Evolutionary conservation across 2,888 invertebrate species (phyloP).

Genomic region (Linnaemya vulpina): DNA sequence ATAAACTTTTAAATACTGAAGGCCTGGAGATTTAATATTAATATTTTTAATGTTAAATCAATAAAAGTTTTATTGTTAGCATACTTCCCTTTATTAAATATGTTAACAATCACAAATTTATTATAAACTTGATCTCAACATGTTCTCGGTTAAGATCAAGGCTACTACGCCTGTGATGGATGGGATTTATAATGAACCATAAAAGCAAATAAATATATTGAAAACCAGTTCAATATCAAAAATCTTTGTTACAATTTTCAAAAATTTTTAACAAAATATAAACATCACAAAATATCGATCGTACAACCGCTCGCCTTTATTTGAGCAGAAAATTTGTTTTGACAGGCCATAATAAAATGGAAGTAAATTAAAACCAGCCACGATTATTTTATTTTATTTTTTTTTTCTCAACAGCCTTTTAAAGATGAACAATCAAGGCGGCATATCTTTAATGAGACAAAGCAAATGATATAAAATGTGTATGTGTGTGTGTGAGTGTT

Average conservation of each 20-base stretch:
- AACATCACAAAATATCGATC: not conserved
- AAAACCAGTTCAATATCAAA: slow-evolving; percentile 25
- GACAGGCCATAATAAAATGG: slow-evolving; percentile 31
- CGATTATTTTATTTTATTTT: not conserved
- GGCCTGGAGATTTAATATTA: no score
- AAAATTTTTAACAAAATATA: not conserved
- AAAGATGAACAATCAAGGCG: slow-evolving; percentile 23
- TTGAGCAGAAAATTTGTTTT: slow-evolving; percentile 55
- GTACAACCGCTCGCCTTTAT: not conserved
- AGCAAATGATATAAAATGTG: slow-evolving; percentile 11
- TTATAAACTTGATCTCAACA: slow-evolving; percentile 47
- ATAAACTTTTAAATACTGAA: no score
- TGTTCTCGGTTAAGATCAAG: slow-evolving; percentile 63
- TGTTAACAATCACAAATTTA: slow-evolving; percentile 13
- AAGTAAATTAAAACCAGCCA: slow-evolving; percentile 11
- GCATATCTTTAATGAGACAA: slow-evolving; percentile 17
- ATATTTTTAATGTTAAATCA: no score
- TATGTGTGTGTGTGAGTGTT: not conserved
- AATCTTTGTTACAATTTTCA: slow-evolving; percentile 3
- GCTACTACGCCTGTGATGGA: slow-evolving; percentile 48
- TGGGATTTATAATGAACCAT: slow-evolving; percentile 27
- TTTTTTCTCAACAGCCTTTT: slow-evolving; percentile 15
- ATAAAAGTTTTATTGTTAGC: no score
- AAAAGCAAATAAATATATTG: not conserved
- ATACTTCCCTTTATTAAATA: slow-evolving; percentile 23